Percentiles rank a stretch among this genome's conserved stretches.
Conservation (phyloP, 2,797 vertebrate species). For the Enteromius mattozi region DNA sequence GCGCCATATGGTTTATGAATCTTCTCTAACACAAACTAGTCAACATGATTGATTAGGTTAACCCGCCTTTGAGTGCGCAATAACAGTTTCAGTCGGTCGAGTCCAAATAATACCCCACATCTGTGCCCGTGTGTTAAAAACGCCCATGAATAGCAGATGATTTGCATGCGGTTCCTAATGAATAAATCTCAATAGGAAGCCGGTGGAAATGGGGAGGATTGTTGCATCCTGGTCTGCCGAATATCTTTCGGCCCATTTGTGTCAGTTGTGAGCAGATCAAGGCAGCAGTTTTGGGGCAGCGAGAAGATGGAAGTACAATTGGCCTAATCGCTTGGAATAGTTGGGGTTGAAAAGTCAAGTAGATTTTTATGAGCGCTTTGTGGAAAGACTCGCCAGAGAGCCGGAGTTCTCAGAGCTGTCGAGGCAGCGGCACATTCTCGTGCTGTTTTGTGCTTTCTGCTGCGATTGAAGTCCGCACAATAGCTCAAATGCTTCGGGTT, state of each 20-base stretch:
- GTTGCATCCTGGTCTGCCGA: slow-evolving; percentile 63
- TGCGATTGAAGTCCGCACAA: not conserved
- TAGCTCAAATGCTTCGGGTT: not conserved
- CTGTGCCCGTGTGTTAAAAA: slow-evolving; percentile 79
- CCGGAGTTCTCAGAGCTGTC: slow-evolving; percentile 28
- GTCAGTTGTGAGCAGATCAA: slow-evolving; percentile 67
- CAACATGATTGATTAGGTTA: slow-evolving; percentile 85
- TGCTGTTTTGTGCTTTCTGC: not conserved
- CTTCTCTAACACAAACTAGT: slow-evolving; percentile 80
- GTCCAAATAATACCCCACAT: slow-evolving; percentile 79
- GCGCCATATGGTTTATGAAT: slow-evolving; percentile 81
- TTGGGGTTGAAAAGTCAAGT: slow-evolving; percentile 82
- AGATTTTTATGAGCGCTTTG: slow-evolving; percentile 61
- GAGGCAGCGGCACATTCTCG: not conserved
- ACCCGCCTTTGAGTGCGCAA: slow-evolving; percentile 76
- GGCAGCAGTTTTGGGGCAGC: slow-evolving; percentile 52
- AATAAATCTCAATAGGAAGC: slow-evolving; percentile 80
- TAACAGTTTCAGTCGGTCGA: slow-evolving; percentile 76
- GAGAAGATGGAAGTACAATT: slow-evolving; percentile 71
- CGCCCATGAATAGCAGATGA: slow-evolving; percentile 82
- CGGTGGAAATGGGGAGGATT: slow-evolving; percentile 67
- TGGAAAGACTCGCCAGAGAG: slow-evolving; percentile 29
- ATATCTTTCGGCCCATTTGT: slow-evolving; percentile 71
- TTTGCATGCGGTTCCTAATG: slow-evolving; percentile 78
- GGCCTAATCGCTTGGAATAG: slow-evolving; percentile 78